Percentiles rank a stretch among this genome's conserved stretches.
Conservation (phyloP, 2,797 vertebrate species). For the Euthynnus affinis region DNA sequence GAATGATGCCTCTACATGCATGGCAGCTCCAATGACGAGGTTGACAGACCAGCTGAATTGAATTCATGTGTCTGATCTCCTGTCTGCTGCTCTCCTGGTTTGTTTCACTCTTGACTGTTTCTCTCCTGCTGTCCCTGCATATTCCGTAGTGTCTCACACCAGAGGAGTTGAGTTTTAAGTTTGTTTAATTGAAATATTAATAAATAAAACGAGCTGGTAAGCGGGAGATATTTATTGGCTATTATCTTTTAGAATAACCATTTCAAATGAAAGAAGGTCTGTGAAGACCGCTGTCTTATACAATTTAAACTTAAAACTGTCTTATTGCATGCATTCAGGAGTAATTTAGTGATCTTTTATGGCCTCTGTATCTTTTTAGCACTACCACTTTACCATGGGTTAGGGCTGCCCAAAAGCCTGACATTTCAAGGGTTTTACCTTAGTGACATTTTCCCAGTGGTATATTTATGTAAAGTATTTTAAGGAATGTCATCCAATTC, state of each 20-base stretch:
- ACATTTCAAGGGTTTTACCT: not conserved
- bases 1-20: constrained; percentile 58
- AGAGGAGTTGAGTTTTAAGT: not conserved
- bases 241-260: not conserved
- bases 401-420: not conserved
- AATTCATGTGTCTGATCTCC: constrained; percentile 57
- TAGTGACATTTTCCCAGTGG: not conserved
- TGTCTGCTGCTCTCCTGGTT: constrained; percentile 21
- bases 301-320: not conserved
- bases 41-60: constrained; percentile 68
- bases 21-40: constrained; percentile 58
- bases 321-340: not conserved
- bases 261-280: not conserved
- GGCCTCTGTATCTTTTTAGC: not conserved
- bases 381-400: not conserved
- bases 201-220: too few species aligned
- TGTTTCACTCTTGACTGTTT: constrained; percentile 5
- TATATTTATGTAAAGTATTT: constrained; percentile 2
- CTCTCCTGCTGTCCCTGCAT: not conserved
- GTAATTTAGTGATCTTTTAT: not conserved
- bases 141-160: not conserved
- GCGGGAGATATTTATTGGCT: too few species aligned
- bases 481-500: not conserved
- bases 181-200: too few species aligned
- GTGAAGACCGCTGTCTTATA: not conserved